These are phyloP conservation scores for Malthinus flaveolus DNA, from an alignment of 2,888 invertebrate species.

Conservation along the genomic window DNA sequence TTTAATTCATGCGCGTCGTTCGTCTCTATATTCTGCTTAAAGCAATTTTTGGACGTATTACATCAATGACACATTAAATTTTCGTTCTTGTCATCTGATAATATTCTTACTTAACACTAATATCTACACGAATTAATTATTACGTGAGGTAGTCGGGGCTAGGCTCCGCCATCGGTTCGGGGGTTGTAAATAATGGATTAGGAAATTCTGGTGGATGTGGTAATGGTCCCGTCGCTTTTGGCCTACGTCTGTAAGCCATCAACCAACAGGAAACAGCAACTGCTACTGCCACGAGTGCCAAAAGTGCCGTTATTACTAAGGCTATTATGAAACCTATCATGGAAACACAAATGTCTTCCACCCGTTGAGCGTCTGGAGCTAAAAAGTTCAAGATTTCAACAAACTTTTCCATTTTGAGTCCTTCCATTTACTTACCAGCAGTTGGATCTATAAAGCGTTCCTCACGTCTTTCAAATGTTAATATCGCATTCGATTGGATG, in stretches of 20 bases:
- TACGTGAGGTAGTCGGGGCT: slow-evolving; percentile 78
- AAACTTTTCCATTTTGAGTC: background rate
- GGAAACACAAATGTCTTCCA: slow-evolving; percentile 89
- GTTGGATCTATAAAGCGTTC: slow-evolving; percentile 77
- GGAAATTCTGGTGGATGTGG: slow-evolving; percentile 96
- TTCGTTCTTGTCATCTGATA: background rate
- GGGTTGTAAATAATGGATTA: slow-evolving; percentile 86
- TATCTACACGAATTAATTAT: slow-evolving; percentile 33
- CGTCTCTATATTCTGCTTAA: background rate
- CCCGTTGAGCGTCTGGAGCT: slow-evolving; percentile 62
- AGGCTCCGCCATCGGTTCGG: slow-evolving; percentile 79
- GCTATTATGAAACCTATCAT: slow-evolving; percentile 93
- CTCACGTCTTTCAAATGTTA: slow-evolving; percentile 85
- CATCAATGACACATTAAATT: background rate
- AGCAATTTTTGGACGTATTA: background rate
- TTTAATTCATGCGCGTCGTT: background rate
- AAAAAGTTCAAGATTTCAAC: slow-evolving; percentile 17
- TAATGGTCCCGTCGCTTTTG: slow-evolving; percentile 85
- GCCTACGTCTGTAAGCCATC: slow-evolving; percentile 87
- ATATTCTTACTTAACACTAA: slow-evolving; percentile 27
- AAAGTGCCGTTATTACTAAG: slow-evolving; percentile 85
- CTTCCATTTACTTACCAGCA: slow-evolving; percentile 72
- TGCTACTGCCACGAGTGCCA: slow-evolving; percentile 91
- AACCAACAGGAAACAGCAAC: slow-evolving; percentile 95
- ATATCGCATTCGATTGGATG: slow-evolving; percentile 88